Conservation (phyloP, 2,888 invertebrate genomes). For the Sisyra terminalis region DNA sequence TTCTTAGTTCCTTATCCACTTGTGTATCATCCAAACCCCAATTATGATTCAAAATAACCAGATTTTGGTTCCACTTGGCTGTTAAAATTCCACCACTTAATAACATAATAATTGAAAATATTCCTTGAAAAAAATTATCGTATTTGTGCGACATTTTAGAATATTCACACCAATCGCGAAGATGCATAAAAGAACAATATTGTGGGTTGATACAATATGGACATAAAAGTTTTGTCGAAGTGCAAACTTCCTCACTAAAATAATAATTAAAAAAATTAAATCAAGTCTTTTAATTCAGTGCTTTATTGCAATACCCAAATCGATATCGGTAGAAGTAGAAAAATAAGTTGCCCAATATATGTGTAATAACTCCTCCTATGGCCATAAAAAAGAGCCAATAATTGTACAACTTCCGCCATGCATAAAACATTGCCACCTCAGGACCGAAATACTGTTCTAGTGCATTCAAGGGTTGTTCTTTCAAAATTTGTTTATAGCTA, state of each 20-base stretch:
- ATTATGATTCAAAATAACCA: conserved; percentile 14
- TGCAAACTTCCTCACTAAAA: conserved; percentile 19
- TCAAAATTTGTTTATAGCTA: conserved; percentile 31
- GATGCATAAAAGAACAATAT: conserved; percentile 30
- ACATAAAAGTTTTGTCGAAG: conserved; percentile 30
- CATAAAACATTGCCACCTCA: conserved; percentile 37
- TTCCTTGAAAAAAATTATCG: conserved; percentile 19
- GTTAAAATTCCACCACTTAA: conserved; percentile 21
- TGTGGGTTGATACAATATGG: conserved; percentile 32
- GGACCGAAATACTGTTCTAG: conserved; percentile 38
- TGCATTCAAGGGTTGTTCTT: conserved; percentile 40
- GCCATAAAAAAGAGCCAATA: too few relatives aligned
- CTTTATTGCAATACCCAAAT: too few relatives aligned
- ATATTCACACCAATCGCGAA: conserved; percentile 34
- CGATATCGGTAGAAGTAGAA: not conserved
- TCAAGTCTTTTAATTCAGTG: not conserved
- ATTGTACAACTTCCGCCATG: conserved; percentile 29
- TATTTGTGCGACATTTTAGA: conserved; percentile 27
- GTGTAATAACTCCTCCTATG: too few relatives aligned
- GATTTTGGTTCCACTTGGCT: conserved; percentile 14
- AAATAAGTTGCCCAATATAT: not conserved
- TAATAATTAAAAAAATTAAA: conserved; percentile 5
- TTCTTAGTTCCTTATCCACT: conserved; percentile 6
- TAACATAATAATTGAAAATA: conserved; percentile 20
- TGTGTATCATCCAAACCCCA: conserved; percentile 14